These are phyloP conservation scores for Chrysotoxum bicinctum DNA, from an alignment of 2,888 invertebrate genomes.

Conservation along the genomic window DNA sequence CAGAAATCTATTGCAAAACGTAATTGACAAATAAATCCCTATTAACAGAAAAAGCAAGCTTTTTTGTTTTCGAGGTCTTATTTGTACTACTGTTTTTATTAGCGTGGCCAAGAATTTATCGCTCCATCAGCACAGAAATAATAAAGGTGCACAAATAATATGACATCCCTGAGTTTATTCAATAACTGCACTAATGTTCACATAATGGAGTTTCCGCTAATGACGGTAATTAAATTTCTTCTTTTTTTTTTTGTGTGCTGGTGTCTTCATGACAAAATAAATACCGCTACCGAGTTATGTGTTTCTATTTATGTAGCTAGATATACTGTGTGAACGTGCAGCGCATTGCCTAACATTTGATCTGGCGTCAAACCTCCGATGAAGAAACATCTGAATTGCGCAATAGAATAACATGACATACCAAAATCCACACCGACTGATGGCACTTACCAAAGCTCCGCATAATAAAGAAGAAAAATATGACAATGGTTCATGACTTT, in stretches of 20 bases:
- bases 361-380: slow-evolving; percentile 16
- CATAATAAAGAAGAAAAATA: slow-evolving; percentile 7
- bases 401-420: slow-evolving; percentile 27
- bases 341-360: slow-evolving; percentile 25
- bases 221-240: slow-evolving; percentile 25
- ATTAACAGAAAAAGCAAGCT: background rate
- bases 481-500: slow-evolving; percentile 20
- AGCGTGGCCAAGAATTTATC: background rate
- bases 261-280: slow-evolving; percentile 1
- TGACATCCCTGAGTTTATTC: background rate
- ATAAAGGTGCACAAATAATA: background rate
- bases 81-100: background rate
- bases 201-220: background rate
- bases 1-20: no score
- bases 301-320: background rate
- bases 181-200: slow-evolving; percentile 5
- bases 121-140: background rate
- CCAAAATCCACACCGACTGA: background rate
- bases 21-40: no score
- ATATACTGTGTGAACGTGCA: slow-evolving; percentile 21
- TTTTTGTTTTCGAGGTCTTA: background rate
- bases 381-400: slow-evolving; percentile 28
- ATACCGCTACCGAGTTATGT: background rate
- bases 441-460: background rate
- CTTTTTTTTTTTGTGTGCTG: background rate